Conservation (phyloP, 2,797 vertebrate species). For the Diceros bicornis region DNA sequence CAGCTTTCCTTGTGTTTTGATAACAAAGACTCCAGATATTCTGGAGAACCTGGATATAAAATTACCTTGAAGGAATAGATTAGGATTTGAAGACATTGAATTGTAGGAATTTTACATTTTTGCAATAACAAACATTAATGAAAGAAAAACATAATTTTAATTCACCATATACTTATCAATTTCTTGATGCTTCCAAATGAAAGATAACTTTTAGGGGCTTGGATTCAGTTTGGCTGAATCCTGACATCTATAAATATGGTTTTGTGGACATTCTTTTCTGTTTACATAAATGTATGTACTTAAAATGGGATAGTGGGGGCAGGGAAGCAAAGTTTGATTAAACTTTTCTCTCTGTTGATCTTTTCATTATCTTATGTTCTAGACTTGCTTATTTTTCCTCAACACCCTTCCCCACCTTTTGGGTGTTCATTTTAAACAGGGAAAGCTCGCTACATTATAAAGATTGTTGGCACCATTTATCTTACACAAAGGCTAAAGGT, state of each 20-base stretch:
- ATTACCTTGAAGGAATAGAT: slow-evolving; percentile 39
- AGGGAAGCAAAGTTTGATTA: slow-evolving; percentile 54
- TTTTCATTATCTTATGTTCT: not conserved
- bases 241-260: not conserved
- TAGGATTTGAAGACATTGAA: slow-evolving; percentile 52
- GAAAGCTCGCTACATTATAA: slow-evolving; percentile 75
- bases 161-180: not conserved
- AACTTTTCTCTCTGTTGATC: slow-evolving; percentile 42
- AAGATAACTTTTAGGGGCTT: not conserved
- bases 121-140: slow-evolving; percentile 1
- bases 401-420: slow-evolving; percentile 29
- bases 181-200: slow-evolving; percentile 52
- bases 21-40: slow-evolving; percentile 17
- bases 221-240: slow-evolving; percentile 8
- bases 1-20: slow-evolving; percentile 76
- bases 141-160: slow-evolving; percentile 63
- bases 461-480: slow-evolving; percentile 62
- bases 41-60: slow-evolving; percentile 5
- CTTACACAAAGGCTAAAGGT: slow-evolving; percentile 68
- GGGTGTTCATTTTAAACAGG: slow-evolving; percentile 68
- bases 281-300: slow-evolving; percentile 42
- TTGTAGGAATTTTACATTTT: slow-evolving; percentile 61
- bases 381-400: slow-evolving; percentile 77
- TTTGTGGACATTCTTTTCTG: slow-evolving; percentile 12
- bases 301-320: not conserved